Conservation (phyloP, 1,140 invertebrate genomes). For the Panulirus ornatus region DNA sequence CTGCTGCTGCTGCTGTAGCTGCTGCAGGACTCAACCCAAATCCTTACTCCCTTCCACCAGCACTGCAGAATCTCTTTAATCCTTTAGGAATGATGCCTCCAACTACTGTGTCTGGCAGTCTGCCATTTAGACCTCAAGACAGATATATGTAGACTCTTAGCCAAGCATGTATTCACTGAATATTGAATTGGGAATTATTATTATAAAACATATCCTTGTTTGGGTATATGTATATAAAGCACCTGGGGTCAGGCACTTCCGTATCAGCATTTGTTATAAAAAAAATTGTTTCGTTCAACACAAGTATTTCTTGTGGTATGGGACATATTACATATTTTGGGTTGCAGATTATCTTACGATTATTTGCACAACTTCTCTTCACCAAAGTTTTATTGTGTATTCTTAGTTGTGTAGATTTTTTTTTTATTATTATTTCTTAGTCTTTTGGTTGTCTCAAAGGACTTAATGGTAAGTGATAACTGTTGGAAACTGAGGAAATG, state of each 20-base stretch:
- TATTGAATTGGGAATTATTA: not conserved
- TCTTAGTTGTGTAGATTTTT: not conserved
- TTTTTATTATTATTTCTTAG: constrained; percentile 8
- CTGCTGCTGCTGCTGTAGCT: constrained; percentile 54
- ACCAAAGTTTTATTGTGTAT: constrained; percentile 45
- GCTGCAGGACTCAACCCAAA: constrained; percentile 42
- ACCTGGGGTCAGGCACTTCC: not conserved
- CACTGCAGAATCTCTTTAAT: constrained; percentile 51
- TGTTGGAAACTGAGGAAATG: constrained; percentile 22
- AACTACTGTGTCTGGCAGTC: constrained; percentile 47
- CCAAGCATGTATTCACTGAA: not conserved
- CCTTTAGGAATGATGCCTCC: constrained; percentile 59
- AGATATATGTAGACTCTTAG: constrained; percentile 44
- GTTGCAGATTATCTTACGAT: not conserved
- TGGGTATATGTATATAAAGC: constrained; percentile 12
- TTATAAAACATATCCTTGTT: not conserved
- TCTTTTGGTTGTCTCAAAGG: constrained; percentile 51
- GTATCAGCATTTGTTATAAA: not conserved
- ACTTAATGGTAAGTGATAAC: constrained; percentile 38
- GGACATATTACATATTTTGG: not conserved
- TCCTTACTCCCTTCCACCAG: constrained; percentile 59
- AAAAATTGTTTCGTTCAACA: not conserved
- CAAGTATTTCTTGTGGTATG: not conserved
- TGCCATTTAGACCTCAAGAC: constrained; percentile 57
- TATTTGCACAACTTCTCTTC: not conserved